A percentile compares a stretch with the other conserved stretches of the same genome.
phyloP scores from a whole-genome alignment of 35 echinoderm and acorn worm species.

The Hemicentrotus pulcherrimus region DNA sequence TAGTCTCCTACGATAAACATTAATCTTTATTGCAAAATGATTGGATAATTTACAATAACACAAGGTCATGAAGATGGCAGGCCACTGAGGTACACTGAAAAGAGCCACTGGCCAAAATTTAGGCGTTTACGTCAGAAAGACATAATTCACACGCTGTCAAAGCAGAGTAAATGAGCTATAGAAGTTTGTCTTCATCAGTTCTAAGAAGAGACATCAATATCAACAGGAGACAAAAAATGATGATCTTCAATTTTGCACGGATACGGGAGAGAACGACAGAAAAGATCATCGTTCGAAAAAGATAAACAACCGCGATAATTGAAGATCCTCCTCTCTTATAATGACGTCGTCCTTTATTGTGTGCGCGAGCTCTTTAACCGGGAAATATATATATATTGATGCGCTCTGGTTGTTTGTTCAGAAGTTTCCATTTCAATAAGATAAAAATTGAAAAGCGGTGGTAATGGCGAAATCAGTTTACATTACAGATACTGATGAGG shows the following conservation, averaged over 20 bases:
- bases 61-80: background rate
- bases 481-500: background rate
- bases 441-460: conserved; percentile 4
- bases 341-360: background rate
- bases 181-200: background rate
- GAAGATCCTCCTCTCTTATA: background rate
- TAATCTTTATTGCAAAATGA: conserved; percentile 3
- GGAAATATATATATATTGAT: background rate
- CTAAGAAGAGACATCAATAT: background rate
- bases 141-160: background rate
- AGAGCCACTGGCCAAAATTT: background rate
- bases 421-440: conserved; percentile 11
- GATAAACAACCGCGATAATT: conserved; percentile 11
- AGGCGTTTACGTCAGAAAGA: background rate
- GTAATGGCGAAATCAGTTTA: conserved; percentile 18
- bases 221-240: background rate
- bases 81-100: background rate
- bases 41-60: background rate
- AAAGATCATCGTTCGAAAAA: background rate
- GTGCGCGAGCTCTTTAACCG: background rate
- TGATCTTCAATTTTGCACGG: background rate
- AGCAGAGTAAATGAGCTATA: background rate
- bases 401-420: background rate
- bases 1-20: background rate
- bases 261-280: background rate